These are phyloP conservation scores for Ophion ventricosus DNA, from an alignment of 2,888 invertebrate genomes.

Conservation along the genomic window DNA sequence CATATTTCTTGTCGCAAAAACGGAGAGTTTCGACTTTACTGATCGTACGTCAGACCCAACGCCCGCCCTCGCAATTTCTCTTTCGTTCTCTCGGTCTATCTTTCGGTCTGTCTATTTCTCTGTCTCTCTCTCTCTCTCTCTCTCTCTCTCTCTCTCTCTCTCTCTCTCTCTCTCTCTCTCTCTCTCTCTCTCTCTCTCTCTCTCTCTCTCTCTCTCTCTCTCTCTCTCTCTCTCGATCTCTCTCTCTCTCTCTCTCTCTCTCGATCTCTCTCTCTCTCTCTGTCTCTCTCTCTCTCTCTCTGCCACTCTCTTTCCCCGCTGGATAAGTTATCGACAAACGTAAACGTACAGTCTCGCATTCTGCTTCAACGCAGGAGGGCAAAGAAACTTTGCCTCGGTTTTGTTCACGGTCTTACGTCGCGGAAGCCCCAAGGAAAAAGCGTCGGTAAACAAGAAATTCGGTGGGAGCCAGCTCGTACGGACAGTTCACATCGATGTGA, in stretches of 20 bases:
- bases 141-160: not conserved
- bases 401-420: constrained; percentile 14
- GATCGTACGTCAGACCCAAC: not conserved
- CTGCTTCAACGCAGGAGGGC: constrained; percentile 22
- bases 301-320: not conserved
- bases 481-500: constrained; percentile 15
- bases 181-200: not conserved
- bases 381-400: constrained; percentile 34
- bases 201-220: not conserved
- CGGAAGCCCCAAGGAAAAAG: constrained; percentile 12
- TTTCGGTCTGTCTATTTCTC: not conserved
- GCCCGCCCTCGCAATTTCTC: not conserved
- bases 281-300: not conserved
- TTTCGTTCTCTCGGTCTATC: not conserved
- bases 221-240: not conserved
- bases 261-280: not conserved
- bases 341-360: constrained; percentile 17
- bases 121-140: not conserved
- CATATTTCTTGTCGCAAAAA: not conserved
- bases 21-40: not conserved
- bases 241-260: not conserved
- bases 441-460: constrained; percentile 58
- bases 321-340: constrained; percentile 63
- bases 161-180: not conserved
- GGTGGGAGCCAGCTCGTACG: not conserved